These are phyloP conservation scores for Opisthograptis luteolata DNA, from an alignment of 2,888 invertebrate species.

Conservation along the genomic window DNA sequence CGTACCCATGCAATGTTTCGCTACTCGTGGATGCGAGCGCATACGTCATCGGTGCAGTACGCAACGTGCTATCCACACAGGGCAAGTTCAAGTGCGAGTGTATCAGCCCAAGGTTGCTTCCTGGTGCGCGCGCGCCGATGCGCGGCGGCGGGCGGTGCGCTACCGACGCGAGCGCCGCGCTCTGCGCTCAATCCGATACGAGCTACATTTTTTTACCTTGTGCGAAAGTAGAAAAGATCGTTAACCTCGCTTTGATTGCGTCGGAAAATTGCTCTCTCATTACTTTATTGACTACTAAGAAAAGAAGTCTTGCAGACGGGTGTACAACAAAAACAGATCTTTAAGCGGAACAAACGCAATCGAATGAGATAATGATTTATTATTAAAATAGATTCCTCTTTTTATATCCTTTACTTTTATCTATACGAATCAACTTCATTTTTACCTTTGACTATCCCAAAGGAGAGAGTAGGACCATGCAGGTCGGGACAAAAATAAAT, in stretches of 20 bases:
- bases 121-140: slow-evolving; percentile 68
- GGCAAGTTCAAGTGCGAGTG: slow-evolving; percentile 79
- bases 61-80: slow-evolving; percentile 48
- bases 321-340: slow-evolving; percentile 3
- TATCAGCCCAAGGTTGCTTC: slow-evolving; percentile 74
- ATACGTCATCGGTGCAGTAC: slow-evolving; percentile 28
- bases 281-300: slow-evolving; percentile 7
- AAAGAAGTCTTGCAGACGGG: not conserved
- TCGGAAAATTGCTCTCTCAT: slow-evolving; percentile 29
- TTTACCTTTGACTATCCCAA: too few relatives aligned
- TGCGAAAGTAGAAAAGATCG: slow-evolving; percentile 41
- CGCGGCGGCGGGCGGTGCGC: slow-evolving; percentile 42
- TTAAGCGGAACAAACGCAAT: slow-evolving; percentile 23
- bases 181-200: slow-evolving; percentile 24
- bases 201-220: slow-evolving; percentile 29
- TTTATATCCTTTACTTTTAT: too few relatives aligned
- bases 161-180: slow-evolving; percentile 27
- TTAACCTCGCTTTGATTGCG: slow-evolving; percentile 35
- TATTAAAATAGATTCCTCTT: too few relatives aligned
- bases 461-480: too few relatives aligned
- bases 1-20: too few relatives aligned
- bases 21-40: slow-evolving; percentile 1
- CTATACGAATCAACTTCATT: too few relatives aligned
- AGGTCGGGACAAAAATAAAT: too few relatives aligned
- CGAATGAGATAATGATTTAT: slow-evolving; percentile 12